These are phyloP conservation scores for Brachirus orientalis DNA, from an alignment of 2,113 vertebrate species.

Conservation along the genomic window DNA sequence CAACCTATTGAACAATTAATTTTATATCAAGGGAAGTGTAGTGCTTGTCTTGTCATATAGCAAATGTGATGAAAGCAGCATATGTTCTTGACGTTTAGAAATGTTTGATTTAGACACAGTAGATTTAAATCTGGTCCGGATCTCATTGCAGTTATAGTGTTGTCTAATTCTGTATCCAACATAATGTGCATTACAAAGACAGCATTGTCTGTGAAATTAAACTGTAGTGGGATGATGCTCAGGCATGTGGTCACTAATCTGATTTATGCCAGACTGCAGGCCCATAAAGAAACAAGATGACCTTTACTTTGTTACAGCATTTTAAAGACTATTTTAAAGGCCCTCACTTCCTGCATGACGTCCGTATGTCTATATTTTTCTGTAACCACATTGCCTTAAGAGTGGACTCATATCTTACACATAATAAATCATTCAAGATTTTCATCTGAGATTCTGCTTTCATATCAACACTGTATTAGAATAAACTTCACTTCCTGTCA, in stretches of 20 bases:
- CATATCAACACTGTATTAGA: no score
- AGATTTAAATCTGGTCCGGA: no score
- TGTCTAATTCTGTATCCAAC: conserved; percentile 5
- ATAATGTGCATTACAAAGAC: not conserved
- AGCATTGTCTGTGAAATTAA: not conserved
- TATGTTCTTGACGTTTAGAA: not conserved
- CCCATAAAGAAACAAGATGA: not conserved
- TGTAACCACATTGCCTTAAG: no score
- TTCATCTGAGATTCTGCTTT: no score
- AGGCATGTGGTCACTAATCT: conserved; percentile 40
- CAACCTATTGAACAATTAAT: no score
- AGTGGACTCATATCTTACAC: no score
- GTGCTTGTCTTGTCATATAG: not conserved
- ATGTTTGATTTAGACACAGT: not conserved
- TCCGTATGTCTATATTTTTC: no score
- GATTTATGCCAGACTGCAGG: not conserved
- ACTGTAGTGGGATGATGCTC: not conserved
- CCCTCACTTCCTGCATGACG: not conserved
- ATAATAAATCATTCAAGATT: no score
- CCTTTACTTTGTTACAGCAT: not conserved
- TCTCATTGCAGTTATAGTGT: not conserved
- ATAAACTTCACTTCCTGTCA: conserved; percentile 8
- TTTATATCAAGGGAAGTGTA: no score
- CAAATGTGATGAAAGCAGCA: no score
- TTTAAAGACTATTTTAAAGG: conserved; percentile 19